Evolutionary conservation across 2,113 vertebrate genomes (phyloP), one percentile per base, ranked within the genome.

Genomic region (Oryzias curvinotus): DNA sequence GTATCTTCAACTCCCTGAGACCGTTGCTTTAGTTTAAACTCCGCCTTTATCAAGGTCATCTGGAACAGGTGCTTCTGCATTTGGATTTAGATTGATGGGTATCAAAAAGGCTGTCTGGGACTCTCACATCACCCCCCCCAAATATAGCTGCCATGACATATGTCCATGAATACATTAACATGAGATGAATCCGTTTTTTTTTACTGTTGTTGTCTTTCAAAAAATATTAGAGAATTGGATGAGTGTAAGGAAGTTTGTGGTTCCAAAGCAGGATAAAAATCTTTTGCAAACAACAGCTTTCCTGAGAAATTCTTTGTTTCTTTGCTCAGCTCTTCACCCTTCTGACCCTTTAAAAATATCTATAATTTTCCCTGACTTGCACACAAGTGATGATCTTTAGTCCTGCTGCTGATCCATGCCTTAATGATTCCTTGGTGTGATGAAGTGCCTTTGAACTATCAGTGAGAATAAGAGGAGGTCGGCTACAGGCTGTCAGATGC

Each of bases 361-460:
- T 50, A 44, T 50, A 62, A 70, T 51, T 66, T 62, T 8, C 36
- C 17, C 21, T 62, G 54, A 75, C 54, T 60, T 52, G 44, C 61
- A 64, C n/a, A 6, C 60, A 18, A 65, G 72, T 67, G 17, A 68
- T 62, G 66, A 75, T 67, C 25, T 59, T 77, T 57, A 64, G 44
- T 55, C 77, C 73, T 68, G 77, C 66, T 77, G 66, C 62, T 88
- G 80, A 87, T 80, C 79, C 63, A 16, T 68, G 76, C 67, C 74
- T 66, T 87, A 88, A 86, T 90, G 76, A 86, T 79, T 78, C 81
- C 81, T 80, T 76, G 71, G 70, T 51, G 41, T 59, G 71, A 67
- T 76, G 62, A 84, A 66, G 82, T 78, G 57, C 82, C 83, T 88
- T 90, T 88, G 84, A 87, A 87, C 85, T 87, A 87, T 89, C 89